Evolutionary conservation across 1,140 invertebrate species (phyloP), one percentile per base, ranked within the genome.

Genomic region (Zaprionus inermis): DNA sequence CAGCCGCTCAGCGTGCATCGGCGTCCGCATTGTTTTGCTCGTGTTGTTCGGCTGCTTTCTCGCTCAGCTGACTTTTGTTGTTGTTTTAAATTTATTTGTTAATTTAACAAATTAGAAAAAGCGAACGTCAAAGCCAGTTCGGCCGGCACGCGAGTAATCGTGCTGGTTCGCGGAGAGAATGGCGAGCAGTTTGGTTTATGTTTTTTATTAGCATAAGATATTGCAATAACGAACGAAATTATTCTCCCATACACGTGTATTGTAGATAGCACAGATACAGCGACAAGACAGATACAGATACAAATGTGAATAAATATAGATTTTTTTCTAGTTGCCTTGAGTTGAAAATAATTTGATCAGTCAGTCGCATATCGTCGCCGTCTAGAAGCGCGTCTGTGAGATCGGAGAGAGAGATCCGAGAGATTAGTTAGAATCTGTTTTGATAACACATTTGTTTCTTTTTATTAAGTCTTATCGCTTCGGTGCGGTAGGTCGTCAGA

Each of bases 141-240:
- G 36, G 9, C 6, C n/a, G 66, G 67, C 67, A 56, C 38, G 36
- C 18, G 59, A 63, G 36, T 18, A 61, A 41, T 52, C 49, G 60
- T 54, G 60, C 32, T 20, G 14, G 28, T 6, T 3, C 30, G n/a
- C 46, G 36, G 69, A 81, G 69, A 78, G 81, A 46, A 55, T 66
- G 36, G 66, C 44, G 51, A 38, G 63, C 59, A 54, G 9, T 51
- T 36, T 68, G 64, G 67, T 68, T 75, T 88, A 79, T 83, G 76
- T 88, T 88, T 82, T 86, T 74, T 86, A 83, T 86, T 88, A 86
- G 76, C 83, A 83, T 79, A 88, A 86, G 83, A 88, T 88, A 88
- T 82, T 79, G 71, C 34, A 68, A 57, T 54, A 76, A 28, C 32
- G 12, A 57, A 18, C 32, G 20, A 9, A 32, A 14, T 34, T 1